These are phyloP conservation scores for Neodiprion virginianus DNA, from an alignment of 1,140 invertebrate species.

Conservation along the genomic window DNA sequence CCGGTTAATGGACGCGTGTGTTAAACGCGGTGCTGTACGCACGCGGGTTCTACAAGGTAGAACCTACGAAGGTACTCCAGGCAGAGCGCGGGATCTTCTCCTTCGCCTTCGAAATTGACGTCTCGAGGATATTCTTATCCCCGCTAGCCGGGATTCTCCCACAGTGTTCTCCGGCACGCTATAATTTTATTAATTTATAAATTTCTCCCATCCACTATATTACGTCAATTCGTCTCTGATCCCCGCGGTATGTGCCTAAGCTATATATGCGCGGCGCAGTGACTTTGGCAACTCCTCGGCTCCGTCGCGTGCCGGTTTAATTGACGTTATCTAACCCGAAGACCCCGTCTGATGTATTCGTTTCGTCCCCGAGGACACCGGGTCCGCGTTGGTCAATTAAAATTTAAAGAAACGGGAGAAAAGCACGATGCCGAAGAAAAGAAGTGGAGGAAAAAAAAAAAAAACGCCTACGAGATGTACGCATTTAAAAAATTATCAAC, in stretches of 20 bases:
- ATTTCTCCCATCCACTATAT: not conserved
- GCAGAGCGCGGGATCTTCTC: not conserved
- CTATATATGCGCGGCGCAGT: not conserved
- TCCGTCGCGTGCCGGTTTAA: constrained; percentile 1
- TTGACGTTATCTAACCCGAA: constrained; percentile 3
- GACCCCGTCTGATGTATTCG: not conserved
- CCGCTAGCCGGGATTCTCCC: not conserved
- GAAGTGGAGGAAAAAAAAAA: not conserved
- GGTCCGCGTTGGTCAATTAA: not conserved
- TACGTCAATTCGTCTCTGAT: not conserved
- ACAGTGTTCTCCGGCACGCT: not conserved
- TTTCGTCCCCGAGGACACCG: not conserved
- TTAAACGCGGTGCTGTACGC: no score
- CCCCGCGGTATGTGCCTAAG: not conserved
- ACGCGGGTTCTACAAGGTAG: no score
- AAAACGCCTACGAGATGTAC: no score
- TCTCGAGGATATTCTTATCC: not conserved
- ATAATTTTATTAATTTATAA: constrained; percentile 7
- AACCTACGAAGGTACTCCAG: not conserved
- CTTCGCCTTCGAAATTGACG: not conserved
- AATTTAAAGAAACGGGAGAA: not conserved
- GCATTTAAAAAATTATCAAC: not conserved
- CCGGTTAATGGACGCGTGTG: not conserved
- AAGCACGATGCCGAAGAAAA: not conserved
- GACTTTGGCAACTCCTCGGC: not conserved